Percentiles rank a stretch among this genome's conserved stretches.
Conservation (phyloP, 2,888 invertebrate species). For the Amblyjoppa fuscipennis region DNA sequence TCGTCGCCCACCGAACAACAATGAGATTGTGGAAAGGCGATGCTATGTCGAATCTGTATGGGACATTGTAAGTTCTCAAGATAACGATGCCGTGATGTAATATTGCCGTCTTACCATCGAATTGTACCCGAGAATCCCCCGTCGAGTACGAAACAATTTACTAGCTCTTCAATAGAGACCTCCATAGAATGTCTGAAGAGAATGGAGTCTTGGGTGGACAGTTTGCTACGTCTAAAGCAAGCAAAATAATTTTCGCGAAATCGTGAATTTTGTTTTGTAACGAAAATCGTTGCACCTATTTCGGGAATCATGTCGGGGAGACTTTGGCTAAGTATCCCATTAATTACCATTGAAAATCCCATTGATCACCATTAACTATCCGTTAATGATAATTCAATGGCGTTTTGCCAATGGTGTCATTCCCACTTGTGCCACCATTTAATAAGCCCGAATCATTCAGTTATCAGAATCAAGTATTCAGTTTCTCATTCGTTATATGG, state of each 20-base stretch:
- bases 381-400: too few relatives aligned
- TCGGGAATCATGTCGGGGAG: too few relatives aligned
- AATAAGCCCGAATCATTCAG: too few relatives aligned
- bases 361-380: too few relatives aligned
- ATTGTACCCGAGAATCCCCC: not conserved
- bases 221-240: not conserved
- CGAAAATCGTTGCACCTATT: too few relatives aligned
- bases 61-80: not conserved
- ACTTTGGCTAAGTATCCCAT: too few relatives aligned
- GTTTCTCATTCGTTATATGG: too few relatives aligned
- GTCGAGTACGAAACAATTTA: not conserved
- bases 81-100: not conserved
- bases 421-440: too few relatives aligned
- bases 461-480: too few relatives aligned
- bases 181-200: not conserved
- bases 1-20: slow-evolving; percentile 48
- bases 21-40: slow-evolving; percentile 23
- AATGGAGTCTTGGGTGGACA: not conserved
- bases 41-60: slow-evolving; percentile 9
- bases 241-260: not conserved
- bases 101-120: not conserved
- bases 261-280: too few relatives aligned
- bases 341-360: too few relatives aligned
- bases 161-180: not conserved
- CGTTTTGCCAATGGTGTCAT: too few relatives aligned